phyloP scores from a whole-genome alignment of 2,113 vertebrate genomes.

The Channa argus region DNA sequence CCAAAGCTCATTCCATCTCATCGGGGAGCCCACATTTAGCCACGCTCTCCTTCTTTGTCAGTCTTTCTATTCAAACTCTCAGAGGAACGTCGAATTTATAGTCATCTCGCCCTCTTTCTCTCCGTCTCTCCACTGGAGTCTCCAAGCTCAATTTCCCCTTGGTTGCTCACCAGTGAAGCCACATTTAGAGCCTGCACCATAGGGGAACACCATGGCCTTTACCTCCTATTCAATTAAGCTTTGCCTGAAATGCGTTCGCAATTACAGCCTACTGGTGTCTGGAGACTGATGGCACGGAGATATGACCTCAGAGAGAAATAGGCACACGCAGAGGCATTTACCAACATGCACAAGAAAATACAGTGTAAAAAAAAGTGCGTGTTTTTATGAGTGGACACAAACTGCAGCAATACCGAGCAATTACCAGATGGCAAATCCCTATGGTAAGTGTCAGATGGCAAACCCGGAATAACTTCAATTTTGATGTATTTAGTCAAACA shows the following conservation, averaged over 20 bases:
- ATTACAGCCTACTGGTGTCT: constrained; percentile 35
- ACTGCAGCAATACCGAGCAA: constrained; percentile 64
- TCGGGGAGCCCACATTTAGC: constrained; percentile 72
- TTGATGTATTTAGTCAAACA: constrained; percentile 58
- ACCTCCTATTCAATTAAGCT: constrained; percentile 73
- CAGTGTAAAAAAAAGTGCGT: not conserved
- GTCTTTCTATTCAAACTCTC: constrained; percentile 63
- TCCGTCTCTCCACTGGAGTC: constrained; percentile 21
- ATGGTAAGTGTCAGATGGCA: constrained; percentile 55
- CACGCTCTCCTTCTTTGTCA: constrained; percentile 53
- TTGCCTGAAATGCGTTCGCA: constrained; percentile 24
- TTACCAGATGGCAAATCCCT: constrained; percentile 70
- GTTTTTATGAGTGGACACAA: not conserved
- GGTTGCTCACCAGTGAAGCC: constrained; percentile 53
- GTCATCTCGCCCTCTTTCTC: constrained; percentile 53
- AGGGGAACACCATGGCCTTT: constrained; percentile 61
- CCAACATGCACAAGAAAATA: not conserved
- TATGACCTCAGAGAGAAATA: constrained; percentile 41
- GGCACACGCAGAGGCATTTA: not conserved
- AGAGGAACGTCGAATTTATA: constrained; percentile 68
- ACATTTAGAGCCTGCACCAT: constrained; percentile 62
- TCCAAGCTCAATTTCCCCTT: constrained; percentile 58
- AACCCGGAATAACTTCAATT: constrained; percentile 63
- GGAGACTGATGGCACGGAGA: constrained; percentile 35
- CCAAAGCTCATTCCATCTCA: constrained; percentile 50